phyloP scores from a whole-genome alignment of 2,888 invertebrate species.

The Ochropleura leucogaster region DNA sequence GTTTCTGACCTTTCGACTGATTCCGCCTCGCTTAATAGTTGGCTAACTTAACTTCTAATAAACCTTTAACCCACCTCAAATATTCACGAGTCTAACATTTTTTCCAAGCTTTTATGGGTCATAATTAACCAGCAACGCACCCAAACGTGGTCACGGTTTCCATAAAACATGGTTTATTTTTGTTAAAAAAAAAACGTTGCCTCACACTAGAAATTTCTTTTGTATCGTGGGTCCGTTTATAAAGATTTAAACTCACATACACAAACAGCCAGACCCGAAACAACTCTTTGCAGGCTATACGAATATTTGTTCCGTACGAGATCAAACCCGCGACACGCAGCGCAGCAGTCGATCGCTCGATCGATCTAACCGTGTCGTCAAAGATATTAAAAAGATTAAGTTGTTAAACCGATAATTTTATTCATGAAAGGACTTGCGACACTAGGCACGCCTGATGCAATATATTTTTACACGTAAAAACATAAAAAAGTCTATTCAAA shows the following conservation, averaged over 20 bases:
- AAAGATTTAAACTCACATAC: too few species aligned
- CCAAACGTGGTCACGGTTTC: constrained; percentile 51
- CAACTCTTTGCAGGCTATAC: too few species aligned
- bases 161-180: constrained; percentile 55
- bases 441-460: constrained; percentile 21
- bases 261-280: too few species aligned
- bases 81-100: constrained; percentile 30
- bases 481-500: constrained; percentile 43
- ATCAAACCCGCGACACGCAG: too few species aligned
- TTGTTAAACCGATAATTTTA: constrained; percentile 48
- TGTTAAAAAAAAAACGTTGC: too few species aligned
- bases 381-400: constrained; percentile 46
- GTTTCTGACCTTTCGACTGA: background rate
- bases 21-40: background rate
- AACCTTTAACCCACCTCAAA: constrained; percentile 6
- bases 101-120: constrained; percentile 44
- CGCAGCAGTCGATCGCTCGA: too few species aligned
- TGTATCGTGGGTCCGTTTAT: too few species aligned
- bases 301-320: too few species aligned
- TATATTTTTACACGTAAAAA: constrained; percentile 21
- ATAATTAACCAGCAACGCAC: constrained; percentile 37
- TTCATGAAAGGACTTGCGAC: constrained; percentile 46
- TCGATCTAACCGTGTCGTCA: too few species aligned
- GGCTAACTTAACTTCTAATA: background rate
- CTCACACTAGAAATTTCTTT: too few species aligned